Evolutionary conservation across 2,113 vertebrate species (phyloP), one percentile per base, ranked within the genome.

Genomic region (Pyrgilauda ruficollis): DNA sequence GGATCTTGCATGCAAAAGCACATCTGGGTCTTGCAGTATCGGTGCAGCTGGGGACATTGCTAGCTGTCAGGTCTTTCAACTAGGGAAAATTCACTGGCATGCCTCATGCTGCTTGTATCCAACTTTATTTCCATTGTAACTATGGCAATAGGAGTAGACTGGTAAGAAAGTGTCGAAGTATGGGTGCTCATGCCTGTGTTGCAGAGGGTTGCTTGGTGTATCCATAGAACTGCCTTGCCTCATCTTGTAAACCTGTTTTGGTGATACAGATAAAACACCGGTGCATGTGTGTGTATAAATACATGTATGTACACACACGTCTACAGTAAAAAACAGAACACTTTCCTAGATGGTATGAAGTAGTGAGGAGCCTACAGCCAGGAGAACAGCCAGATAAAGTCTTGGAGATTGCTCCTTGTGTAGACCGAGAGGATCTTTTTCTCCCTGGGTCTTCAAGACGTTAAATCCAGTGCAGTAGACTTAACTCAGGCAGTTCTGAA

Each of bases 71-170:
- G 59, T 91, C 90, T 95, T 84, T 88, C 70, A 92, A 5, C 27
- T 70, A 28, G 10, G 27, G 62, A 87, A 88, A 37, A 86, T 66
- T 93, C 59, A 26, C 37, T 93, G 84, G 49, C 39, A 10, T 58
- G 53, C 67, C 62, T 94, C 22, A 15, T 58, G 58, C 58, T 90
- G 44, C 58, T 49, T 23, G 9, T 56, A 90, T 73, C 74, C 78
- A 90, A 53, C 77, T 85, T 78, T 72, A 47, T 68, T 94, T 91
- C 74, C 75, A 31, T 64, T 87, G 84, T 85, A 95, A 87, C 90
- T 84, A 82, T 91, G 87, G 87, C 92, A 82, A 68, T 95, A 9
- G 35, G 33, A 89, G 41, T 44, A 75, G 77, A 55, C 33, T 33
- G 59, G 43, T 83, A 84, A 67, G 73, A 35, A 81, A 81, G 64